Percentiles rank a stretch among this genome's conserved stretches.
Conservation (phyloP, 2,113 vertebrate genomes). For the Phrynosoma blainvillii region DNA sequence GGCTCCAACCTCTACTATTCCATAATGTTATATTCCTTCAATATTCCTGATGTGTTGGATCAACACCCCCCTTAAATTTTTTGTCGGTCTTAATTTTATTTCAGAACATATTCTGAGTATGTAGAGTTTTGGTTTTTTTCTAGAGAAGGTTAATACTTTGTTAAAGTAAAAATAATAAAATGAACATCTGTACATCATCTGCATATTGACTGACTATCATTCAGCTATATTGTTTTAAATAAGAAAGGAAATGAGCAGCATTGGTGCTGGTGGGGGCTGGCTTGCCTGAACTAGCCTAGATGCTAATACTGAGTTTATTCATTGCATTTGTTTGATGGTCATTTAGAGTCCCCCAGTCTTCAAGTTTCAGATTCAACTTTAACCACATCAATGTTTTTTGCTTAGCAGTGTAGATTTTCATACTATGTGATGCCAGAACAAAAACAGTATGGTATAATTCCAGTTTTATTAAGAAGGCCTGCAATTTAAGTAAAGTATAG, state of each 20-base stretch:
- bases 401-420: no score
- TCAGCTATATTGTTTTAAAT: no score
- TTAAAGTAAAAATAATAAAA: neutral
- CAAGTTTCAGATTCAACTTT: no score
- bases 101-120: neutral
- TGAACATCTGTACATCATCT: neutral
- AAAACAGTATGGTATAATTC: neutral
- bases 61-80: neutral
- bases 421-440: neutral
- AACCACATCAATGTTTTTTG: neutral
- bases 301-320: no score
- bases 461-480: neutral
- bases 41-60: neutral
- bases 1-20: neutral
- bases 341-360: no score
- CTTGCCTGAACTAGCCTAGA: no score
- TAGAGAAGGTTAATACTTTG: neutral
- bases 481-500: neutral
- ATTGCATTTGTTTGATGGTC: no score
- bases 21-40: no score
- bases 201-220: no score
- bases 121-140: neutral
- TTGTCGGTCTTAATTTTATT: neutral
- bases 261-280: no score
- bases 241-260: no score